A percentile compares a stretch with the other conserved stretches of the same genome.
These are phyloP conservation scores for Fulmarus glacialis DNA, from an alignment of 2,113 vertebrate species.

Conservation along the genomic window DNA sequence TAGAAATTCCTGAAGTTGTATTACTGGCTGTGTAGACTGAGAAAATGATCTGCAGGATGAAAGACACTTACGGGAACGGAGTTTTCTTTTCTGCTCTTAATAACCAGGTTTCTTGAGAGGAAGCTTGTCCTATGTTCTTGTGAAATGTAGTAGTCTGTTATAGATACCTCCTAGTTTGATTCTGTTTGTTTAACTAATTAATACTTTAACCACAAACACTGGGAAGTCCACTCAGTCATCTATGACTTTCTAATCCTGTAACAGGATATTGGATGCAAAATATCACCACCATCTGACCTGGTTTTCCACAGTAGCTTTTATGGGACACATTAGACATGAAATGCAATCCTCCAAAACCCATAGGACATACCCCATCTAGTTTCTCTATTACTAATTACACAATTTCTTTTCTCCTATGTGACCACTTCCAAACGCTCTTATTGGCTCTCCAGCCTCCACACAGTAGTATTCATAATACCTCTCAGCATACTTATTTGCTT, in stretches of 20 bases:
- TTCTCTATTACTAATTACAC: neutral
- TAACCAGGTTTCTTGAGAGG: neutral
- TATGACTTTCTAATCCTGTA: neutral
- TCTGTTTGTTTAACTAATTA: neutral
- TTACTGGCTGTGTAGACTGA: neutral
- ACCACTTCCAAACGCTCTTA: neutral
- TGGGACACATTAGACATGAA: conserved; percentile 16
- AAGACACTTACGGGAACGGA: neutral
- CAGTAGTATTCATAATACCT: neutral
- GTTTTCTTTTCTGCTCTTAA: neutral
- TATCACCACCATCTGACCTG: neutral
- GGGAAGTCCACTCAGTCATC: neutral
- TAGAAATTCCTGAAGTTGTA: neutral
- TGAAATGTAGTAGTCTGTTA: neutral
- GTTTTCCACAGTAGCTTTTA: conserved; percentile 7
- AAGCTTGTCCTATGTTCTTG: neutral
- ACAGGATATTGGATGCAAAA: neutral
- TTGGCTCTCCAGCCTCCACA: neutral
- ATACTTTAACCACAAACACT: neutral
- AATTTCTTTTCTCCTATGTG: neutral
- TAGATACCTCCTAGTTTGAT: neutral
- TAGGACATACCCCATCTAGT: neutral
- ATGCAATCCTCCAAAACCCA: neutral
- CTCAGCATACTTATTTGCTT: neutral
- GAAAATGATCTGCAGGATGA: neutral